Conservation (phyloP, 64 coral and sea anemone genomes). For the Dendrophyllia cribrosa region DNA sequence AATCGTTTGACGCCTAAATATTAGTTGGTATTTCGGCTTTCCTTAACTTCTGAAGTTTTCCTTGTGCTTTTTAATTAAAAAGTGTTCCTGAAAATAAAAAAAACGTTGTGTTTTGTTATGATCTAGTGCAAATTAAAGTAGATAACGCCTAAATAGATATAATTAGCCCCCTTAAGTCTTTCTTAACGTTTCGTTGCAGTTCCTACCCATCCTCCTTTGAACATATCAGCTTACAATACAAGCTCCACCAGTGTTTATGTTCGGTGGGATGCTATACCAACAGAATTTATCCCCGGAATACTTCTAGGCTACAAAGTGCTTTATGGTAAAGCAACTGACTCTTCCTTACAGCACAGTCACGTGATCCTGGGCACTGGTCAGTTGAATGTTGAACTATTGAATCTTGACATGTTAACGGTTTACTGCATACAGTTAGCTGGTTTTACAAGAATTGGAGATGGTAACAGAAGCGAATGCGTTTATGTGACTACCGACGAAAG, state of each 20-base stretch:
- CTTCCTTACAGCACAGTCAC: background rate
- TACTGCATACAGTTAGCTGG: slow-evolving; percentile 47
- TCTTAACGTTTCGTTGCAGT: background rate
- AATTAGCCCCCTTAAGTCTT: background rate
- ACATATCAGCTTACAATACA: background rate
- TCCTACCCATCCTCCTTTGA: slow-evolving; percentile 10
- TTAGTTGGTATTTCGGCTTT: no score
- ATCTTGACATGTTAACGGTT: background rate
- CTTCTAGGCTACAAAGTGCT: slow-evolving; percentile 23
- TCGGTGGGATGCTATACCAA: background rate
- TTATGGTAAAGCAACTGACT: background rate
- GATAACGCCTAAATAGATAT: background rate
- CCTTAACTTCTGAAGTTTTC: no score
- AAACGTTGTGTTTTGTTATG: no score
- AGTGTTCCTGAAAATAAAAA: no score
- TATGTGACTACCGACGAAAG: slow-evolving; percentile 23
- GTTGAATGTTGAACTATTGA: background rate
- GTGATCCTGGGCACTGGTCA: background rate
- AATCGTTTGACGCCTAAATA: no score
- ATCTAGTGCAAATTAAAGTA: no score
- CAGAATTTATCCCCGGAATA: slow-evolving; percentile 17
- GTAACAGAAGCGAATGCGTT: slow-evolving; percentile 1
- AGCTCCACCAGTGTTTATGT: slow-evolving; percentile 18
- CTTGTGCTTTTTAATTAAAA: no score
- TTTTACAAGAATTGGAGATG: slow-evolving; percentile 20